These are phyloP conservation scores for Sisor rabdophorus DNA, from an alignment of 2,113 vertebrate species.

Conservation along the genomic window DNA sequence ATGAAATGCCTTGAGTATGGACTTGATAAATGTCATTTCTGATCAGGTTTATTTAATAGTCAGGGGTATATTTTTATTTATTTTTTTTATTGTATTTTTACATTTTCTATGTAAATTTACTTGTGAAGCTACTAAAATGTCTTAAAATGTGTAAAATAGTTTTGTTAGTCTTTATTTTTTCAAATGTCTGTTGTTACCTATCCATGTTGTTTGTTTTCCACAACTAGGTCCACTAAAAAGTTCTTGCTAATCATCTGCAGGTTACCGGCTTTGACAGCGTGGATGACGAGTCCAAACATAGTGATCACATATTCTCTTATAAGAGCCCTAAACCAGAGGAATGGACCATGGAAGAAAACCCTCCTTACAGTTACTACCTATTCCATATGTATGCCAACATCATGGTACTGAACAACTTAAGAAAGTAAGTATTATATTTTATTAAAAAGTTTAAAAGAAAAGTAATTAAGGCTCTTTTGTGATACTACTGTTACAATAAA, in stretches of 20 bases:
- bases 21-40: no score
- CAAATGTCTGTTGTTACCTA: neutral
- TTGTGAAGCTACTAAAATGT: no score
- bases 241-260: slow-evolving; percentile 58
- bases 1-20: no score
- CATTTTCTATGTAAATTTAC: no score
- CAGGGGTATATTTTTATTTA: no score
- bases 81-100: no score
- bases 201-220: neutral
- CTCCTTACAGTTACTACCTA: slow-evolving; percentile 95
- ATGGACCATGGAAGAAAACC: slow-evolving; percentile 88
- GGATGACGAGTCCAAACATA: slow-evolving; percentile 97
- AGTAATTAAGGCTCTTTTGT: neutral
- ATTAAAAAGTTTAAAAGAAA: neutral
- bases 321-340: slow-evolving; percentile 89
- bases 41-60: no score
- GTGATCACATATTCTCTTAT: slow-evolving; percentile 92
- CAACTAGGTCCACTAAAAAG: neutral
- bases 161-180: neutral
- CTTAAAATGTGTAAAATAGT: no score
- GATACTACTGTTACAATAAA: neutral
- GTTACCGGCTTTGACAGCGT: slow-evolving; percentile 98
- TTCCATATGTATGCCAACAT: slow-evolving; percentile 98
- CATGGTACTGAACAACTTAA: slow-evolving; percentile 97
- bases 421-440: slow-evolving; percentile 75